A percentile compares a stretch with the other conserved stretches of the same genome.
phyloP scores from a whole-genome alignment of 2,797 vertebrate genomes.

The Salmo trutta region DNA sequence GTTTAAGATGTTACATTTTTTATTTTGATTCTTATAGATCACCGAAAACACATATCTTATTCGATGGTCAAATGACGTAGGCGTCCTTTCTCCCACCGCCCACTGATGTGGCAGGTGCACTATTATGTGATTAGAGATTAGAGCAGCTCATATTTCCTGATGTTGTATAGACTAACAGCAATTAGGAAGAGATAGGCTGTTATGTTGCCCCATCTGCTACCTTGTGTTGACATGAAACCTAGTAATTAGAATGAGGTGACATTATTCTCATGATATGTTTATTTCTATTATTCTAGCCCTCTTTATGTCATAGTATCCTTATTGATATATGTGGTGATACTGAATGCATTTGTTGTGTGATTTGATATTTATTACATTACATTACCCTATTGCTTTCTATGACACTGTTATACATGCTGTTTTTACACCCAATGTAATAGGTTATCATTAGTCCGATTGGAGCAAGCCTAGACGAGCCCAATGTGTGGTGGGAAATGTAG shows the following conservation, averaged over 20 bases:
- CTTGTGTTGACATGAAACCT: background rate
- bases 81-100: slow-evolving; percentile 25
- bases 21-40: background rate
- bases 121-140: slow-evolving; percentile 27
- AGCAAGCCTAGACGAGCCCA: background rate
- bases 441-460: background rate
- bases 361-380: background rate
- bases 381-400: background rate
- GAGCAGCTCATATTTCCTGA: slow-evolving; percentile 33
- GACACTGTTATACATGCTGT: background rate
- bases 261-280: slow-evolving; percentile 6
- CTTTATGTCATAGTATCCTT: background rate
- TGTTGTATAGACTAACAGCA: slow-evolving; percentile 9
- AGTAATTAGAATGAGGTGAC: background rate
- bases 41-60: slow-evolving; percentile 24
- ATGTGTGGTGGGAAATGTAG: slow-evolving; percentile 3
- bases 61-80: slow-evolving; percentile 46
- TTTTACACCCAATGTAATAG: background rate
- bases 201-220: slow-evolving; percentile 19
- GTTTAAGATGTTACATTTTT: background rate
- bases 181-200: slow-evolving; percentile 22
- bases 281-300: background rate
- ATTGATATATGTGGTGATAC: background rate
- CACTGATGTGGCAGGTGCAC: slow-evolving; percentile 70
- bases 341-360: background rate